These are phyloP conservation scores for Euura lappo DNA, from an alignment of 1,140 invertebrate genomes.

Conservation along the genomic window DNA sequence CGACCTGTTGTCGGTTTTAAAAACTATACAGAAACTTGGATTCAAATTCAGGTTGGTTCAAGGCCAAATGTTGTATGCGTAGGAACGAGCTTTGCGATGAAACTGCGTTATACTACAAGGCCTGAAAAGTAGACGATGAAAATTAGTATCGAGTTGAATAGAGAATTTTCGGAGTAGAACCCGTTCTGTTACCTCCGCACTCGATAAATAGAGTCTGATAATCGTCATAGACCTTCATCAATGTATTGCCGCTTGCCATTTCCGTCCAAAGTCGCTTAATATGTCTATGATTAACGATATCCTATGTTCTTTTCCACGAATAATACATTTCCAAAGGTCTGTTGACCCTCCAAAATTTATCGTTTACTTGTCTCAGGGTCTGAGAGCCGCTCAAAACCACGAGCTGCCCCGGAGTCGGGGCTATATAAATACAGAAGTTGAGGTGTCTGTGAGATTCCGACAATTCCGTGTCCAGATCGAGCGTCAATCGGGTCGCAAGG, in stretches of 20 bases:
- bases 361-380: conserved; percentile 89
- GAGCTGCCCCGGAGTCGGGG: conserved; percentile 81
- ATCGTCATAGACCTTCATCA: no score
- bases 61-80: not conserved
- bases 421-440: conserved; percentile 91
- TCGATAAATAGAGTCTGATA: no score
- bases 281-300: not conserved
- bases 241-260: no score
- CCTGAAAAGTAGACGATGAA: no score
- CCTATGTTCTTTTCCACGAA: conserved; percentile 85
- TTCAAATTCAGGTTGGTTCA: not conserved
- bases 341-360: conserved; percentile 93
- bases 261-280: no score
- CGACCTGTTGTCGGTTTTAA: not conserved
- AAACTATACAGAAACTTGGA: not conserved
- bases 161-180: no score
- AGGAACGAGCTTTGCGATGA: not conserved
- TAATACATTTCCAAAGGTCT: conserved; percentile 97
- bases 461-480: conserved; percentile 85
- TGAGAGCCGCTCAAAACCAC: conserved; percentile 84
- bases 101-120: not conserved
- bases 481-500: conserved; percentile 89
- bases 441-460: conserved; percentile 75
- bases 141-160: no score
- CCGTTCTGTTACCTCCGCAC: no score